These are phyloP conservation scores for Eupleurogrammus muticus DNA, from an alignment of 2,797 vertebrate species.

Conservation along the genomic window DNA sequence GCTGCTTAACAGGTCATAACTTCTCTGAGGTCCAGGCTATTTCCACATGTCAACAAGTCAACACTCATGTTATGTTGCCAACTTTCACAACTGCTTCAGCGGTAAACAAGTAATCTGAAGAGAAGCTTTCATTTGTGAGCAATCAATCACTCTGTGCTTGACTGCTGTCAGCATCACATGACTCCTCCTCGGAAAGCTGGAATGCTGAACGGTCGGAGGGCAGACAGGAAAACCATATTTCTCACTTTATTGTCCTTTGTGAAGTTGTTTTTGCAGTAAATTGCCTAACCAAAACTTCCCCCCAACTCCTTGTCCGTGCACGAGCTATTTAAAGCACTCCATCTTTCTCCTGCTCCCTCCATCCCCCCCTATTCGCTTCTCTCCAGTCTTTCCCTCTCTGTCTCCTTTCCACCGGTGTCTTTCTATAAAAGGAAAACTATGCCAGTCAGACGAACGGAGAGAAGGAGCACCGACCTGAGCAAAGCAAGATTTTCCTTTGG, in stretches of 20 bases:
- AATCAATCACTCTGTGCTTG: slow-evolving; percentile 62
- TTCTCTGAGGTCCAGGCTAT: slow-evolving; percentile 5
- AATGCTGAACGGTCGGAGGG: slow-evolving; percentile 54
- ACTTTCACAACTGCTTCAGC: slow-evolving; percentile 30
- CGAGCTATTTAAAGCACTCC: slow-evolving; percentile 56
- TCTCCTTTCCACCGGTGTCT: slow-evolving; percentile 42
- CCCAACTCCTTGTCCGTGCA: slow-evolving; percentile 25
- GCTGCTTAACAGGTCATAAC: slow-evolving; percentile 6
- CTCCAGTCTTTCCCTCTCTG: slow-evolving; percentile 2
- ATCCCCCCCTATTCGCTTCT: neutral
- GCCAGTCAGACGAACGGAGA: slow-evolving; percentile 46
- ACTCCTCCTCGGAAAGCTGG: slow-evolving; percentile 45
- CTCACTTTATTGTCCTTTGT: slow-evolving; percentile 70
- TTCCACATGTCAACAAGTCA: slow-evolving; percentile 14
- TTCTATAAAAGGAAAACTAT: slow-evolving; percentile 83
- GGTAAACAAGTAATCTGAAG: slow-evolving; percentile 38
- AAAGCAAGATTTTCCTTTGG: slow-evolving; percentile 30
- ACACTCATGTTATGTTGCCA: slow-evolving; percentile 6
- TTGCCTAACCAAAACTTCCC: slow-evolving; percentile 53
- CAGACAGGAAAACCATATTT: slow-evolving; percentile 68
- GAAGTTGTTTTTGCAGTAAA: slow-evolving; percentile 76
- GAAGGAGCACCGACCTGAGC: slow-evolving; percentile 7
- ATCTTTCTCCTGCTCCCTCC: slow-evolving; percentile 29
- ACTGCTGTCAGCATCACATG: slow-evolving; percentile 67
- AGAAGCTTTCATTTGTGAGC: slow-evolving; percentile 42